Base-by-base conservation (phyloP, 2,888 invertebrate species). In the Dynastes maya region DNA sequence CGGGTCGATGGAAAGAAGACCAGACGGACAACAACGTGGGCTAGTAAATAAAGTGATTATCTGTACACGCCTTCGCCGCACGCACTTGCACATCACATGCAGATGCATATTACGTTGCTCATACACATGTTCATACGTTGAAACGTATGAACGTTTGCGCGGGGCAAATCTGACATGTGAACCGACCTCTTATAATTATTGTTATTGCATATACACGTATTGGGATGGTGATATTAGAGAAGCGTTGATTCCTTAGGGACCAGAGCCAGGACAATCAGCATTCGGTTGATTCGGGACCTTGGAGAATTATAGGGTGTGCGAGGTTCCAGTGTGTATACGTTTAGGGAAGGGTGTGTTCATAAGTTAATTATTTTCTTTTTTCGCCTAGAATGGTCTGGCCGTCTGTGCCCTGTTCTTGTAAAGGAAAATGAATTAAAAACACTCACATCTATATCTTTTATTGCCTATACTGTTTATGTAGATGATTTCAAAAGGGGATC, bases 101-200 rank as follows among this genome's bases (percentile, higher is more conserved):
- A 16, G 40, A 32, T 32, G 16, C n/a, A n/a, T 51, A 2, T 2
- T 51, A 51, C n/a, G 11, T 51, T 2, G 11, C n/a, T 8, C 51
- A n/a, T 53, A 61, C 11, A 29, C 8, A 27, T 29, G 61, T 61
- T 5, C 13, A 9, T 61, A 61, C 6, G 6, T 29, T 1, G 6
- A 29, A 3, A 29, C 27, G 13, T 61, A 61, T 9, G 22, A 22
- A 27, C 22, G 4, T 32, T 13, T 68, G 29, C 49, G 49, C 29
- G 45, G 68, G 68, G 27, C 11, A 81, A 81, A 81, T 81, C 81
- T 81, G 81, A 80, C 81, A 81, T 80, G 81, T 79, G 81, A 81
- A 80, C 80, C 80, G 80, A 45, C 72, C 72, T 72, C 61, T 72
- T 72, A 45, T 45, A 61, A 40, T 72, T 72, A 72, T 82, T 82